phyloP scores from a whole-genome alignment of 2,797 vertebrate species.

The Leucoraja ocellata region DNA sequence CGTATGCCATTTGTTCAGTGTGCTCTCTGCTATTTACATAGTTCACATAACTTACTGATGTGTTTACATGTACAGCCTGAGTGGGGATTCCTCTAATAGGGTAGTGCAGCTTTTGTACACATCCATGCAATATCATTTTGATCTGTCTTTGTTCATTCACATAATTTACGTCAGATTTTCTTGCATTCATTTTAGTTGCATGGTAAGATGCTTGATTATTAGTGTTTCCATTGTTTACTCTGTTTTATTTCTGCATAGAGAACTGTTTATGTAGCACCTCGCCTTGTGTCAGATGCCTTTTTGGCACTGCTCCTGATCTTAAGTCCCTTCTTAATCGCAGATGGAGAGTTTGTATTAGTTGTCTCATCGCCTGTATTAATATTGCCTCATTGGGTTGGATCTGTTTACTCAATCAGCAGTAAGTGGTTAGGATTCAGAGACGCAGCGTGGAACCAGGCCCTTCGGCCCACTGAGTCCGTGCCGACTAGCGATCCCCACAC shows the following conservation, averaged over 20 bases:
- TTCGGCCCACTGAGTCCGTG: no score
- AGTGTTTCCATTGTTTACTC: neutral
- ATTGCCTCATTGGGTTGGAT: conserved; percentile 4
- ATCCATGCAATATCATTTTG: neutral
- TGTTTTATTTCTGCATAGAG: conserved; percentile 2
- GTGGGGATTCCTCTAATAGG: neutral
- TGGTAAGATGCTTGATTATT: neutral
- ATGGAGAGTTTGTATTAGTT: conserved; percentile 36
- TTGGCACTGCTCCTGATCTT: conserved; percentile 31
- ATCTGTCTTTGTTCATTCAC: neutral
- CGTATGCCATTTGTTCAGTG: neutral
- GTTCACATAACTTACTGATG: conserved; percentile 12
- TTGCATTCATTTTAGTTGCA: neutral
- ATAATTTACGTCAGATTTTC: no score
- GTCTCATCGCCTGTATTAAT: conserved; percentile 27
- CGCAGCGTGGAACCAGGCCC: no score
- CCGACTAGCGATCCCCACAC: no score
- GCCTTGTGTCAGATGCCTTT: neutral
- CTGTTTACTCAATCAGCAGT: neutral
- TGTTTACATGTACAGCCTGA: neutral
- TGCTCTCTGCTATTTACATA: conserved; percentile 3
- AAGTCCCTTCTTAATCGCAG: conserved; percentile 27
- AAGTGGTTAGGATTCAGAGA: neutral
- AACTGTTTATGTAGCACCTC: conserved; percentile 21
- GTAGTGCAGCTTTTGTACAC: neutral